Conservation (phyloP, 2,888 invertebrate genomes). For the Cantharis rufa region DNA sequence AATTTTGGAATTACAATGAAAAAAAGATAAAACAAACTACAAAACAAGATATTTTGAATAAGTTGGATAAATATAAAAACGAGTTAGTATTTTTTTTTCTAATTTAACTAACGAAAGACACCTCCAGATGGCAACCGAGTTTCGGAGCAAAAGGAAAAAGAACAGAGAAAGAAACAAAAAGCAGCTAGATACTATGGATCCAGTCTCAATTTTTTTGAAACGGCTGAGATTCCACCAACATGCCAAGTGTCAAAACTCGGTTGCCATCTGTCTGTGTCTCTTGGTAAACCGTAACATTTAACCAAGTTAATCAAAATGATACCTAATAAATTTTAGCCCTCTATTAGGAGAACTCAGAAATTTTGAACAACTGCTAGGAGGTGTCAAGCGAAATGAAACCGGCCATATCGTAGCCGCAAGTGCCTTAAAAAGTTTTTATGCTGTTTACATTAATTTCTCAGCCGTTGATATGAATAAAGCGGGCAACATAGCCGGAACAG, state of each 20-base stretch:
- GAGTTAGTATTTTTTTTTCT: conserved; percentile 46
- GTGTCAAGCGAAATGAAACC: conserved; percentile 60
- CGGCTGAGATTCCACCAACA: no score
- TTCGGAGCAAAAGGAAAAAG: no score
- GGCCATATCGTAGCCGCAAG: conserved; percentile 68
- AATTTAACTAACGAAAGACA: neutral
- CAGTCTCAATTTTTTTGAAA: no score
- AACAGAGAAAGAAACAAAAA: no score
- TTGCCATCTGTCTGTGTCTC: no score
- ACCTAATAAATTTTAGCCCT: conserved; percentile 58
- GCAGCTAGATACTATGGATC: no score
- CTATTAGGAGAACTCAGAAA: conserved; percentile 68
- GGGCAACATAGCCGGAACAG: conserved; percentile 74
- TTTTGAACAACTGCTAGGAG: conserved; percentile 67
- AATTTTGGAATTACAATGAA: conserved; percentile 70
- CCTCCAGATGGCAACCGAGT: no score
- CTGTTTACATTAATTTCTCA: conserved; percentile 69
- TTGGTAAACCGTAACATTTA: no score
- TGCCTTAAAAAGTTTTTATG: conserved; percentile 67
- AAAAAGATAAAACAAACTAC: conserved; percentile 60
- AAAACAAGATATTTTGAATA: conserved; percentile 64
- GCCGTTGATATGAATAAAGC: conserved; percentile 66
- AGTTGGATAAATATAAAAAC: conserved; percentile 62
- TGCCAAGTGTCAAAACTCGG: no score
- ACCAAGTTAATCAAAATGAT: neutral